Percentiles rank a stretch among this genome's conserved stretches.
Conservation (phyloP, 2,113 vertebrate genomes). For the Engraulis encrasicolus region DNA sequence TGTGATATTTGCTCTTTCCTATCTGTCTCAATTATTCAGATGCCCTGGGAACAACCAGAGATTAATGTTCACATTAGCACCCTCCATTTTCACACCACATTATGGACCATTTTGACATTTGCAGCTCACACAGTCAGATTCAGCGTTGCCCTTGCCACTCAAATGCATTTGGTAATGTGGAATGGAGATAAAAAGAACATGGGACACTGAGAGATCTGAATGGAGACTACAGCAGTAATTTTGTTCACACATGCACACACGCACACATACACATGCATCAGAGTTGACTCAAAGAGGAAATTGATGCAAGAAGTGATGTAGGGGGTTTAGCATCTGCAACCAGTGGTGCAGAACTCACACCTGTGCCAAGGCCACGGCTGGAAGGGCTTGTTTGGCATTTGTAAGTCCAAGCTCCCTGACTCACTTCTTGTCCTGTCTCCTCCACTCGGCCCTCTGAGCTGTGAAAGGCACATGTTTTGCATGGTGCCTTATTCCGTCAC, state of each 20-base stretch:
- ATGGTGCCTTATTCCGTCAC: not conserved
- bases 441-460: not conserved
- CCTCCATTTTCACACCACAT: slow-evolving; percentile 7
- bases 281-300: too few relatives aligned
- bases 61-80: not conserved
- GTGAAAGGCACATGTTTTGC: not conserved
- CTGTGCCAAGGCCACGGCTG: not conserved
- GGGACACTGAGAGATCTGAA: not conserved
- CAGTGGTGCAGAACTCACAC: not conserved
- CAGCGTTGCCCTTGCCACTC: too few relatives aligned
- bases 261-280: not conserved
- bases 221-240: not conserved
- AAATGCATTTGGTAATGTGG: not conserved
- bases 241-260: not conserved
- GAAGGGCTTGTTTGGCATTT: slow-evolving; percentile 11
- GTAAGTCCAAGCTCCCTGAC: not conserved
- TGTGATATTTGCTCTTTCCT: too few relatives aligned
- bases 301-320: too few relatives aligned
- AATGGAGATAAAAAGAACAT: not conserved
- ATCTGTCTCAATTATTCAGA: slow-evolving; percentile 7
- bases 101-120: slow-evolving; percentile 10
- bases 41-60: slow-evolving; percentile 10
- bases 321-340: not conserved
- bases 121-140: not conserved
- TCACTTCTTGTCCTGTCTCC: not conserved